phyloP scores from a whole-genome alignment of 2,797 vertebrate genomes.

The Syngnathus acus region DNA sequence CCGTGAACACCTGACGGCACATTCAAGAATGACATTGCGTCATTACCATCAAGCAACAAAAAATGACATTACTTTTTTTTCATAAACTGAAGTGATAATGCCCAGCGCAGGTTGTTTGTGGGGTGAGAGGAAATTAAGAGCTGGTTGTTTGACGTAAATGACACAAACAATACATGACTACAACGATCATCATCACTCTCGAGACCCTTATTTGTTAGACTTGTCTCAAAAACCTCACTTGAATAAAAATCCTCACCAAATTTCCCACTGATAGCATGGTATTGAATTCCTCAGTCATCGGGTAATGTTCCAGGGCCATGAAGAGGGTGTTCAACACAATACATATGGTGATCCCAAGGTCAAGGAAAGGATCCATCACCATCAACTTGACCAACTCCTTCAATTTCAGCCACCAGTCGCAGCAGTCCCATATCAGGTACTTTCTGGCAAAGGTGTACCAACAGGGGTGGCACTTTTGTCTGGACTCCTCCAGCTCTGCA shows the following conservation, averaged over 20 bases:
- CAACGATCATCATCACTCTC: too few relatives aligned
- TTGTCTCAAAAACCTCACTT: too few relatives aligned
- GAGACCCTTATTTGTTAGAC: too few relatives aligned
- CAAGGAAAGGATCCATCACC: conserved; percentile 96
- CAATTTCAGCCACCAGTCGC: conserved; percentile 81
- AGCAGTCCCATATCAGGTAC: conserved; percentile 93
- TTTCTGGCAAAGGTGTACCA: conserved; percentile 87
- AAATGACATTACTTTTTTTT: not conserved
- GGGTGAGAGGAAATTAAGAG: too few relatives aligned
- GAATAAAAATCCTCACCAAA: conserved; percentile 74
- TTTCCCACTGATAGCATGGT: conserved; percentile 92
- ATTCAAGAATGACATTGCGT: not conserved
- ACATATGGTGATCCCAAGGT: conserved; percentile 93
- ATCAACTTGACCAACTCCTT: conserved; percentile 84
- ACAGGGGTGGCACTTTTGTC: conserved; percentile 88
- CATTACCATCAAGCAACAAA: not conserved
- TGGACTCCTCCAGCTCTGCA: conserved; percentile 88
- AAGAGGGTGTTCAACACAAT: conserved; percentile 98
- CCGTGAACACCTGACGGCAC: conserved; percentile 82
- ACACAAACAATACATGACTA: too few relatives aligned
- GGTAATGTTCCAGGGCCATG: conserved; percentile 97
- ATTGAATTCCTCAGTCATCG: conserved; percentile 93
- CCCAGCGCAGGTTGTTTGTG: too few relatives aligned
- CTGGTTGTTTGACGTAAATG: too few relatives aligned
- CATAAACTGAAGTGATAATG: too few relatives aligned